These are phyloP conservation scores for Hypercompe scribonia DNA, from an alignment of 2,888 invertebrate genomes.

Conservation along the genomic window DNA sequence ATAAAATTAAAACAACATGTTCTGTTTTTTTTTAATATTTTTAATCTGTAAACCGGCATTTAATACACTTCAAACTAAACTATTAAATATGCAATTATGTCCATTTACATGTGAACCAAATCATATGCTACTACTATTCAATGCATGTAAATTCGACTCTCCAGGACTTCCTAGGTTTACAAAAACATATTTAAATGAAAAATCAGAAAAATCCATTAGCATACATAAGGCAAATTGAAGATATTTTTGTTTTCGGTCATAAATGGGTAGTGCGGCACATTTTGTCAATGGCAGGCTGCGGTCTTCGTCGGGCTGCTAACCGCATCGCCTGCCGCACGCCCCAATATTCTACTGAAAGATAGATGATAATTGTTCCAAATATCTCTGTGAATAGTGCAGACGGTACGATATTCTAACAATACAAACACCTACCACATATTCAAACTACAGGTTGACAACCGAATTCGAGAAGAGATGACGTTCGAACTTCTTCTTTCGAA, in stretches of 20 bases:
- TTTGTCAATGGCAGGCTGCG: constrained; percentile 40
- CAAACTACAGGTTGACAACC: neutral
- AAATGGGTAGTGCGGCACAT: constrained; percentile 29
- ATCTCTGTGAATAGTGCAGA: neutral
- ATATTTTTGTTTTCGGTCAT: constrained; percentile 32
- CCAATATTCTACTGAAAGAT: constrained; percentile 15
- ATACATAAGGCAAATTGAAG: constrained; percentile 14
- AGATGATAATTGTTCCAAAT: constrained; percentile 27
- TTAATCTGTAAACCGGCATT: no score
- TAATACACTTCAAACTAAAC: neutral
- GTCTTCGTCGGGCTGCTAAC: constrained; percentile 18
- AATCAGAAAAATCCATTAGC: constrained; percentile 27
- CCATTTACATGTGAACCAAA: neutral
- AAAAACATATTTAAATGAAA: constrained; percentile 5
- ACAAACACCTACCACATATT: neutral
- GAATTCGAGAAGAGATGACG: neutral
- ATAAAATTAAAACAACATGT: no score
- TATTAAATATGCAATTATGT: neutral
- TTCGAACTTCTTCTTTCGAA: neutral
- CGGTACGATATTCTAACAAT: neutral
- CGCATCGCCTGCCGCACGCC: constrained; percentile 27
- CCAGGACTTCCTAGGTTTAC: neutral
- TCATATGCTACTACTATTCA: neutral
- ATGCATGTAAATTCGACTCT: neutral
- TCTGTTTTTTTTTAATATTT: no score